Conservation (phyloP, 2,797 vertebrate species). For the Thripadectes ignobilis region DNA sequence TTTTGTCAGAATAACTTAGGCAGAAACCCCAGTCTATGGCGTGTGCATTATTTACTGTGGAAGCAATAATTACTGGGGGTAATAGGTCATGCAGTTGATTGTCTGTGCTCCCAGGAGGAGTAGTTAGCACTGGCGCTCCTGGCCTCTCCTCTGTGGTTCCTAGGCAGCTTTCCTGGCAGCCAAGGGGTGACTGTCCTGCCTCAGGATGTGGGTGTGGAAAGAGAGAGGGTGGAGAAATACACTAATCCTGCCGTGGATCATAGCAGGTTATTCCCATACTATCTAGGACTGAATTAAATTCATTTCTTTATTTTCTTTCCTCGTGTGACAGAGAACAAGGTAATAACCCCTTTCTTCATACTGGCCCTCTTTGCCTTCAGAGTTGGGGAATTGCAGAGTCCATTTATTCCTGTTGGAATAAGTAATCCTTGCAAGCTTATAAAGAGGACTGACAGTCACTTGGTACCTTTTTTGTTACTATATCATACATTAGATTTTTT, state of each 20-base stretch:
- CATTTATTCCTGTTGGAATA: not conserved
- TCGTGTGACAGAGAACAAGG: not conserved
- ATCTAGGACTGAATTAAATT: not conserved
- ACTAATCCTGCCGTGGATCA: not conserved
- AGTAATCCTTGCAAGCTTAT: not conserved
- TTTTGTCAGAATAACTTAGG: not conserved
- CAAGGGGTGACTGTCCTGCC: too few species aligned
- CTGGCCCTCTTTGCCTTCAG: not conserved
- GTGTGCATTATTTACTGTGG: not conserved
- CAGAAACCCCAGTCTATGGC: not conserved
- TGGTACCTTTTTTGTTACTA: not conserved
- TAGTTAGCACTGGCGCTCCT: not conserved
- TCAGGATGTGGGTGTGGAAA: too few species aligned
- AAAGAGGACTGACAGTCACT: not conserved
- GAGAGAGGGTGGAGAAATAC: too few species aligned
- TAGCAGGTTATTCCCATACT: not conserved
- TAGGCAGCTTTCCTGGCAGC: too few species aligned
- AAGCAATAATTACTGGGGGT: constrained; percentile 33
- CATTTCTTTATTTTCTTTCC: not conserved
- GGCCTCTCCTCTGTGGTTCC: too few species aligned
- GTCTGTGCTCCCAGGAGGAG: not conserved
- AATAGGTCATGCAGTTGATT: not conserved
- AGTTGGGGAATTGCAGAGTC: not conserved
- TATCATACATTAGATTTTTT: not conserved
- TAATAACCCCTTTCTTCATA: not conserved